Percentiles rank a stretch among this genome's conserved stretches.
Evolutionary conservation across 2,113 vertebrate genomes (phyloP).

Genomic region (Pleuronectes platessa): DNA sequence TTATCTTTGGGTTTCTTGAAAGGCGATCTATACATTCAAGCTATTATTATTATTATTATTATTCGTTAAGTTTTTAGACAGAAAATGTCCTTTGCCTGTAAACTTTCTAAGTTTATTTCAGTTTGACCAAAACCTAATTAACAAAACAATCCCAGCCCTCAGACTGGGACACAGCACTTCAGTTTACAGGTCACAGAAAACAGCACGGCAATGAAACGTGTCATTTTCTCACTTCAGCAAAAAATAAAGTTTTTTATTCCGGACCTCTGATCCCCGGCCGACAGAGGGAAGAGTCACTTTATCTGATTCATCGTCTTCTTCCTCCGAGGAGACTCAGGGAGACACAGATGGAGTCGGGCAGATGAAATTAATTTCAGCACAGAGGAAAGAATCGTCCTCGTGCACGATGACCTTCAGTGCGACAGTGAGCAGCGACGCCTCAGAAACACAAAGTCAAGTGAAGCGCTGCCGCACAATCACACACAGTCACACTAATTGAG

Average conservation of each 20-base stretch:
- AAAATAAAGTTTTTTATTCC: conserved; percentile 22
- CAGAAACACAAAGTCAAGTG: conserved; percentile 10
- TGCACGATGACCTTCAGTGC: conserved; percentile 26
- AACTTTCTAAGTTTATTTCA: not conserved
- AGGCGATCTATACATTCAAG: too few species aligned
- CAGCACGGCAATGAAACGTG: not conserved
- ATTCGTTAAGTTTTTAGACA: not conserved
- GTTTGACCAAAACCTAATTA: conserved; percentile 5
- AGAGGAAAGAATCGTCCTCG: conserved; percentile 44
- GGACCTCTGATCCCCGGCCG: conserved; percentile 25
- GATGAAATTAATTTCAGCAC: conserved; percentile 53
- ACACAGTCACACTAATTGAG: not conserved
- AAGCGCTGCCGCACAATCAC: not conserved
- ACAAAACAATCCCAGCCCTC: not conserved
- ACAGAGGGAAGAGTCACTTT: conserved; percentile 48
- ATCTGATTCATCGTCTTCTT: conserved; percentile 54
- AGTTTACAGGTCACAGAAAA: not conserved
- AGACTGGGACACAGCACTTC: not conserved
- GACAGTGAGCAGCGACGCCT: conserved; percentile 24
- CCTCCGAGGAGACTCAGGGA: conserved; percentile 26
- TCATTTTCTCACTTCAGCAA: conserved; percentile 24
- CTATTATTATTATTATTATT: too few species aligned
- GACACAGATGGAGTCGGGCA: conserved; percentile 31
- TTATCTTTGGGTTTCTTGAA: too few species aligned
- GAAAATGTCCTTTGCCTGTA: not conserved